phyloP scores from a whole-genome alignment of 2,113 vertebrate genomes.

The Haemorhous mexicanus region DNA sequence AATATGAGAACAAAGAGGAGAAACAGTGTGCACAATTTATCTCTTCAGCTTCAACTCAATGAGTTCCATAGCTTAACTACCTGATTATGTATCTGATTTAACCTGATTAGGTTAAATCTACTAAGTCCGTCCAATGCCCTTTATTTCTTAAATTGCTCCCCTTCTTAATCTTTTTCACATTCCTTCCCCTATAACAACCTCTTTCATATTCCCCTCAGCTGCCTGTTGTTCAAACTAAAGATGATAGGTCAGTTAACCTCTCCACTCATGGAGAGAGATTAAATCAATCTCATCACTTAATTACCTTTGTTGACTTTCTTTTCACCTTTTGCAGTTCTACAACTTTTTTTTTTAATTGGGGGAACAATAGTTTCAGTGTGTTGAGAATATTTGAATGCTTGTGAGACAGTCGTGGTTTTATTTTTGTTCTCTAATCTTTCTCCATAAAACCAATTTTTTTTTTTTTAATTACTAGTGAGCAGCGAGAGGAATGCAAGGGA shows the following conservation, averaged over 20 bases:
- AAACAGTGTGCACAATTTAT: neutral
- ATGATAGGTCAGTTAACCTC: slow-evolving; percentile 15
- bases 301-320: slow-evolving; percentile 8
- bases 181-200: neutral
- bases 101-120: neutral
- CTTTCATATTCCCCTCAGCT: slow-evolving; percentile 15
- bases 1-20: neutral
- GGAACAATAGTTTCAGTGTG: neutral
- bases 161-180: neutral
- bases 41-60: neutral
- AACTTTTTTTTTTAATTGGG: neutral
- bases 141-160: neutral
- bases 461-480: neutral
- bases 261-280: neutral
- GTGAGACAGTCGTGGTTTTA: neutral
- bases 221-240: neutral
- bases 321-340: neutral
- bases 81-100: neutral
- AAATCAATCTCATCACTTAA: slow-evolving; percentile 14
- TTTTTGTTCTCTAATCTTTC: neutral
- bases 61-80: neutral
- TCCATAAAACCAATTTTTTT: neutral
- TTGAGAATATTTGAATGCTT: neutral
- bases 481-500: neutral
- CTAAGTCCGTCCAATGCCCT: neutral